Percentiles rank a stretch among this genome's conserved stretches.
These are phyloP conservation scores for Lepus americanus DNA, from an alignment of 2,113 vertebrate species.

Conservation along the genomic window DNA sequence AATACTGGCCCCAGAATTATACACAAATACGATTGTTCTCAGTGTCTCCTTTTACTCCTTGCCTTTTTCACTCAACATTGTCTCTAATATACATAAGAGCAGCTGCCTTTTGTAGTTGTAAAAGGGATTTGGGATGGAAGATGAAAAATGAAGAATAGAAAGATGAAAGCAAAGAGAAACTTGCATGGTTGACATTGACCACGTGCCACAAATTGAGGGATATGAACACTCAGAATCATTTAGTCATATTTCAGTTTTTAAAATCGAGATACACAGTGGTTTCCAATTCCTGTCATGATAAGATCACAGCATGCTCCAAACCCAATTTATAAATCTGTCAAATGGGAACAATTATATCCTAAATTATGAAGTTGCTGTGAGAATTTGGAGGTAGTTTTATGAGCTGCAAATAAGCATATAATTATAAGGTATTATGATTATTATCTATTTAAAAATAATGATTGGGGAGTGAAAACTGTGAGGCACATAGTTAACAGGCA, in stretches of 20 bases:
- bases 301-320: background rate
- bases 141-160: background rate
- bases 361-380: background rate
- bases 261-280: background rate
- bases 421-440: background rate
- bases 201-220: background rate
- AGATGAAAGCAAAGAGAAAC: slow-evolving; percentile 9
- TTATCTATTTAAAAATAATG: background rate
- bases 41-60: background rate
- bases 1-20: too few species aligned
- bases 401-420: background rate
- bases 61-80: background rate
- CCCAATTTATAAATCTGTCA: slow-evolving; percentile 9
- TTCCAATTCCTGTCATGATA: background rate
- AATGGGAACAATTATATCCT: background rate
- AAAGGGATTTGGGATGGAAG: background rate
- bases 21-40: background rate
- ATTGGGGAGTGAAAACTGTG: background rate
- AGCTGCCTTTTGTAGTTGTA: background rate
- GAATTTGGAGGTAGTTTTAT: background rate
- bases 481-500: background rate
- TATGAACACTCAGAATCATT: background rate
- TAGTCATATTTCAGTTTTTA: background rate
- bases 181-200: background rate
- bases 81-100: background rate